Base-by-base conservation (phyloP, 1,140 invertebrate species). In the Hyphantria cunea region DNA sequence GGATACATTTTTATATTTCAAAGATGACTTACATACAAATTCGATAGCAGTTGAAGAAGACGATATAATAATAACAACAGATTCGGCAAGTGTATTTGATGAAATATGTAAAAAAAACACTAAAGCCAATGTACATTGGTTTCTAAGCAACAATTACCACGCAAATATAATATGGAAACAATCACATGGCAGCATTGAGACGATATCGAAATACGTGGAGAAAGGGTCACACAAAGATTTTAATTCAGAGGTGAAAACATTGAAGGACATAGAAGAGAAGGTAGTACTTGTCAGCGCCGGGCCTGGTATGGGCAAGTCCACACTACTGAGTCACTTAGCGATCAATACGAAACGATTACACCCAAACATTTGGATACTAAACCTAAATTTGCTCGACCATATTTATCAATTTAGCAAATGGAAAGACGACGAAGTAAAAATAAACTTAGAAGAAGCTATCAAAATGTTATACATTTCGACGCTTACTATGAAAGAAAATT, bases 241-340 rank as follows among this genome's bases (percentile, higher is more conserved):
- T 55, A 50, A 2, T 17, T 42, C 12, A 10, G 34, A 56, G 42
- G 37, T 14, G 0, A 25, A 10, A 10, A 50, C 61, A 8, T 17
- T 64, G 10, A 31, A 50, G n/a, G 61, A 64, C 12, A n/a, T 49
- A 2, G 12, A 50, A 15, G 61, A 64, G 9, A 49, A 33, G 39
- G 32, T 64, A 39, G 52, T 64, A 2, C 55, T 64, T 13, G 12
- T 64, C 42, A 49, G 34, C 34, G 52, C 52, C 15, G 61, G 49
- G 14, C 61, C 61, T 3, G 61, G 61, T 7, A 64, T 64, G 52
- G 61, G 61, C 11, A 64, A 64, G 50, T 64, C 61, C 31, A 55
- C 47, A 3, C 17, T 64, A 17, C 13, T 64, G 9, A 55, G 52
- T 39, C 53, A 64, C 42, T 42, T 64, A 50, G 45, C 53, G 10